Conservation (phyloP, 1,140 invertebrate species). For the Laupala kohalensis region DNA sequence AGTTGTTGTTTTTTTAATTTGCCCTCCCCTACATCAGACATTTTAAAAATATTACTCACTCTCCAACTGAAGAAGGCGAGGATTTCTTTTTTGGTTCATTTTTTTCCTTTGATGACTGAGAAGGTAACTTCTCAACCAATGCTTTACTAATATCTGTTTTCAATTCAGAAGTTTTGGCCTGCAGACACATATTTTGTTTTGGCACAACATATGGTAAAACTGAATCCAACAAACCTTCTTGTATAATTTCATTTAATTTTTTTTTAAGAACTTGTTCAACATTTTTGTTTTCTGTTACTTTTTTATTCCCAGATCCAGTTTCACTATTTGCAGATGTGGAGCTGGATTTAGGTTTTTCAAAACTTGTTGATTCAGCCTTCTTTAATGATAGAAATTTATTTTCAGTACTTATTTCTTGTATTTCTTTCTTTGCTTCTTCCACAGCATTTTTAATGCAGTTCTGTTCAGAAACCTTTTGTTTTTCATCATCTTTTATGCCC, state of each 20-base stretch:
- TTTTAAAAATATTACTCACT: neutral
- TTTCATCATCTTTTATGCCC: neutral
- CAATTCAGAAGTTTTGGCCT: neutral
- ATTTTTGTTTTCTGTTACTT: neutral
- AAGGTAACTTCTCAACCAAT: no score
- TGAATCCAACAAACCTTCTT: conserved; percentile 22
- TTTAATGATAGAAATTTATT: neutral
- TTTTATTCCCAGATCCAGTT: neutral
- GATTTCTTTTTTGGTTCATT: neutral
- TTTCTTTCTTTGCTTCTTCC: neutral
- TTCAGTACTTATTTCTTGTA: neutral
- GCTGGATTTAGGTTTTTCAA: neutral
- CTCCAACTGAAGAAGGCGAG: neutral
- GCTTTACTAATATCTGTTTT: neutral
- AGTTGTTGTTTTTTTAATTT: no score
- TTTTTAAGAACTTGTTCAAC: conserved; percentile 25
- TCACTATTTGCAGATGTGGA: neutral
- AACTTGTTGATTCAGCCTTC: neutral
- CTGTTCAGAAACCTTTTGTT: neutral
- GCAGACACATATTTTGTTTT: conserved; percentile 6
- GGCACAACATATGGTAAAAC: conserved; percentile 21
- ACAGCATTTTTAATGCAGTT: neutral
- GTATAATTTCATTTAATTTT: conserved; percentile 36
- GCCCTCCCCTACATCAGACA: no score
- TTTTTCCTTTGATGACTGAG: no score